Base-by-base conservation (phyloP, 1,140 invertebrate species). In the Matsumurasca onukii region DNA sequence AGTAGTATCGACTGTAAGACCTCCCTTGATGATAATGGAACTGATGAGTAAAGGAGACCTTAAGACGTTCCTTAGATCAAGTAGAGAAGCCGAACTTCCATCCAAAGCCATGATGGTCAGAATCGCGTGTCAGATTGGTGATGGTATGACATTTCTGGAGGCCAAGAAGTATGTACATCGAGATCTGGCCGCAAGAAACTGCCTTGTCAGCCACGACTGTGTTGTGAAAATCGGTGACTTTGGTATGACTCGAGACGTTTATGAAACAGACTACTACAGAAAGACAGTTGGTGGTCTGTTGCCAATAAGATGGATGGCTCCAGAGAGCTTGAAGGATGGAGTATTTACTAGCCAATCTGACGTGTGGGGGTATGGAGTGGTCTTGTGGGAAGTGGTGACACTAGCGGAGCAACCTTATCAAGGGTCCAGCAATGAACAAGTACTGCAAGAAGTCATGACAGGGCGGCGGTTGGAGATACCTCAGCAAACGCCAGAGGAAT, bases 311-410 rank as follows among this genome's bases (percentile, higher is more conserved):
- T 92, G 94, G 94, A 98, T 98, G 96, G 87, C 94, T 9, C 97
- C 97, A 15, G 97, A 99, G 80, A 97, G 94, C 73, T 82, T 99
- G 39, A 93, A 94, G 75, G 97, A 99, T 80, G 97, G 96, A 27
- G 89, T 96, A 22, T 98, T 96, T 79, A 93, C 93, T 12, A 91
- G 87, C 78, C 89, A 85, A 76, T 97, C 94, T 39, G 97, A 99
- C 80, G 91, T 97, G 1, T 99, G 97, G 95, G 96, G 91, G 77
- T 98, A 92, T 78, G 97, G 97, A 27, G 89, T 98, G 15, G 96
- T 99, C 1, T 80, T 99, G 22, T 99, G 97, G 95, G 97, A 99
- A 83, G 98, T 99, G 91, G 92, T 92, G 1, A 99, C 96, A 0
- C 82, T 98, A n/a, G 96, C 93, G n/a, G 93, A 93, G 51, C 96